These are phyloP conservation scores for Mylabris phalerata DNA, from an alignment of 1,140 invertebrate species.

Conservation along the genomic window DNA sequence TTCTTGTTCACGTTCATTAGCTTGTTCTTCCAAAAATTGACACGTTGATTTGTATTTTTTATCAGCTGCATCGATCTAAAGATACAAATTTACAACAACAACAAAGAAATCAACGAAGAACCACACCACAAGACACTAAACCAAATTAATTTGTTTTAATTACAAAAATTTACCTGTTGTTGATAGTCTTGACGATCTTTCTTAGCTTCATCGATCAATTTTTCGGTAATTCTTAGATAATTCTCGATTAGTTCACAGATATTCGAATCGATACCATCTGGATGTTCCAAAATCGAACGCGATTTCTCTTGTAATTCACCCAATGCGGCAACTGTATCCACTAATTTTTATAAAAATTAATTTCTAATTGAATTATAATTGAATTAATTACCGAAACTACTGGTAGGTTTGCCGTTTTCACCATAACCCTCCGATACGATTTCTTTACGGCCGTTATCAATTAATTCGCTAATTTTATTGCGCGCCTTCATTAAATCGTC, in stretches of 20 bases:
- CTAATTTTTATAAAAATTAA: slow-evolving; percentile 11
- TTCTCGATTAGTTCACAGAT: slow-evolving; percentile 55
- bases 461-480: slow-evolving; percentile 51
- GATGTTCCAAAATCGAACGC: slow-evolving; percentile 43
- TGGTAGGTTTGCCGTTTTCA: slow-evolving; percentile 33
- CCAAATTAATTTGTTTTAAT: too few relatives aligned
- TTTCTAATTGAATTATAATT: neutral
- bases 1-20: slow-evolving; percentile 67
- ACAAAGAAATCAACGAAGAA: neutral
- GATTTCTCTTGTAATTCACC: slow-evolving; percentile 45
- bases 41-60: slow-evolving; percentile 66
- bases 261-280: slow-evolving; percentile 43
- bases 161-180: slow-evolving; percentile 52
- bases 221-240: slow-evolving; percentile 53
- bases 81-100: neutral
- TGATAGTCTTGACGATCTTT: slow-evolving; percentile 62
- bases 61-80: slow-evolving; percentile 69
- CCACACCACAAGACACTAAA: neutral
- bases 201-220: slow-evolving; percentile 54
- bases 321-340: slow-evolving; percentile 32
- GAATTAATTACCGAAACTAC: neutral
- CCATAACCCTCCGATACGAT: slow-evolving; percentile 59
- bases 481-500: slow-evolving; percentile 49
- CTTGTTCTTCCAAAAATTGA: slow-evolving; percentile 73
- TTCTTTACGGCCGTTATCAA: slow-evolving; percentile 50